phyloP scores from a whole-genome alignment of 2,113 vertebrate genomes.

The Leucopsar rothschildi region DNA sequence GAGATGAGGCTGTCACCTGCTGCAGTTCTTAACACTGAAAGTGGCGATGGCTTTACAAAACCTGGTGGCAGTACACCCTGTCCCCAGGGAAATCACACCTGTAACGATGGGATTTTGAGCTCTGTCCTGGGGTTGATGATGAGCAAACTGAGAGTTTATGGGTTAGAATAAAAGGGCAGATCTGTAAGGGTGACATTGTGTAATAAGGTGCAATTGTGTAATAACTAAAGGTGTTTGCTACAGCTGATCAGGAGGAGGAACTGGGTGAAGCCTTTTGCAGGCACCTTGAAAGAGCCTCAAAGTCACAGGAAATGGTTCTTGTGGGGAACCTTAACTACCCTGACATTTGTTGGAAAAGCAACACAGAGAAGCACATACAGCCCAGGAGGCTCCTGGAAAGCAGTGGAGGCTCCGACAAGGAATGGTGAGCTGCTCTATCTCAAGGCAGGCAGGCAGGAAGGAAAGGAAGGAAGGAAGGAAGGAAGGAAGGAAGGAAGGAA shows the following conservation, averaged over 20 bases:
- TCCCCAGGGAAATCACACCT: not conserved
- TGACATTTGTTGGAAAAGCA: not conserved
- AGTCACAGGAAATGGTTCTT: not conserved
- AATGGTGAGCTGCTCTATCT: not conserved
- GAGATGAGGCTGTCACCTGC: not conserved
- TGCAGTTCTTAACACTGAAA: not conserved
- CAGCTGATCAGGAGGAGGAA: not conserved
- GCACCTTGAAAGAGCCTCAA: not conserved
- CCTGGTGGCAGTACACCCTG: not conserved
- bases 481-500: not conserved
- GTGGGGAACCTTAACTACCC: not conserved
- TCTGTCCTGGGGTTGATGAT: not conserved
- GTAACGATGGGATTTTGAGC: not conserved
- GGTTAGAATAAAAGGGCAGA: not conserved
- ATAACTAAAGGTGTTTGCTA: not conserved
- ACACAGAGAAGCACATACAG: rapidly evolving
- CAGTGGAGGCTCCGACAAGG: not conserved
- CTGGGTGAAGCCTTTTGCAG: not conserved
- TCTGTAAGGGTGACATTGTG: not conserved
- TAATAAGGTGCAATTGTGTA: too few species aligned
- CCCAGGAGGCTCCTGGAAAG: not conserved
- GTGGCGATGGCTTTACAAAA: not conserved
- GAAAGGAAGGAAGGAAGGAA: not conserved
- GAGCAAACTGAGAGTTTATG: not conserved
- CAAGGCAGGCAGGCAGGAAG: not conserved